These are phyloP conservation scores for Allacma fusca DNA, from an alignment of 2,888 invertebrate species.

Conservation along the genomic window DNA sequence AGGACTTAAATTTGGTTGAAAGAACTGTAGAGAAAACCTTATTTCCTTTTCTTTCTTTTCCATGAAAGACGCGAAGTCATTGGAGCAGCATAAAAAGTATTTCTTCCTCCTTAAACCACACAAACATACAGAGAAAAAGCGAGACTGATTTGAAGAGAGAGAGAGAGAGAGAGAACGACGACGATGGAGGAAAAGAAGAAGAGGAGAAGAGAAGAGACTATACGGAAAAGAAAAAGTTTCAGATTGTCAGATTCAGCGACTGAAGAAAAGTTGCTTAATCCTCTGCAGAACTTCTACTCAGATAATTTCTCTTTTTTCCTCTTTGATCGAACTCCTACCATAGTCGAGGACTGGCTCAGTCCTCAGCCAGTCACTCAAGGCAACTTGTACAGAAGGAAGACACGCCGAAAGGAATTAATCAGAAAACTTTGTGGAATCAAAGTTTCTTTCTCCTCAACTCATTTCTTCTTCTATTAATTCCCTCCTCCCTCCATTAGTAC, in stretches of 20 bases:
- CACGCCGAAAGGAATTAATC: slow-evolving; percentile 52
- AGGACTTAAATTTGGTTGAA: neutral
- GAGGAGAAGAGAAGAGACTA: no score
- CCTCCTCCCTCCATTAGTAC: no score
- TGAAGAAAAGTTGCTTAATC: slow-evolving; percentile 47
- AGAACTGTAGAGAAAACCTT: slow-evolving; percentile 27
- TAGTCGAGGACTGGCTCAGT: neutral
- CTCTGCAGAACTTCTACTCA: slow-evolving; percentile 46
- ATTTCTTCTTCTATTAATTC: slow-evolving; percentile 27
- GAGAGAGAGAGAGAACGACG: no score
- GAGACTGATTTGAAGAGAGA: slow-evolving; percentile 22
- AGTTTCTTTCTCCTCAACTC: slow-evolving; percentile 49
- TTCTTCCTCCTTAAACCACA: neutral
- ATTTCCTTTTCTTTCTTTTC: slow-evolving; percentile 3
- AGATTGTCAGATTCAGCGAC: slow-evolving; percentile 25
- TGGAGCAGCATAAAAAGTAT: slow-evolving; percentile 36
- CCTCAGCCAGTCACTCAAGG: slow-evolving; percentile 24
- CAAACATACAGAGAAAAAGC: slow-evolving; percentile 10
- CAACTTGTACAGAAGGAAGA: slow-evolving; percentile 45
- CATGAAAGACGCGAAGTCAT: slow-evolving; percentile 20
- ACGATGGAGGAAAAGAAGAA: slow-evolving; percentile 4
- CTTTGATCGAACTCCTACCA: slow-evolving; percentile 54
- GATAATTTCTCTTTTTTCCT: slow-evolving; percentile 60
- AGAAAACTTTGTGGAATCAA: slow-evolving; percentile 53
- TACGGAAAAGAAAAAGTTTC: slow-evolving; percentile 37